Evolutionary conservation across 2,113 vertebrate genomes (phyloP).

Genomic region (Stegostoma tigrinum): DNA sequence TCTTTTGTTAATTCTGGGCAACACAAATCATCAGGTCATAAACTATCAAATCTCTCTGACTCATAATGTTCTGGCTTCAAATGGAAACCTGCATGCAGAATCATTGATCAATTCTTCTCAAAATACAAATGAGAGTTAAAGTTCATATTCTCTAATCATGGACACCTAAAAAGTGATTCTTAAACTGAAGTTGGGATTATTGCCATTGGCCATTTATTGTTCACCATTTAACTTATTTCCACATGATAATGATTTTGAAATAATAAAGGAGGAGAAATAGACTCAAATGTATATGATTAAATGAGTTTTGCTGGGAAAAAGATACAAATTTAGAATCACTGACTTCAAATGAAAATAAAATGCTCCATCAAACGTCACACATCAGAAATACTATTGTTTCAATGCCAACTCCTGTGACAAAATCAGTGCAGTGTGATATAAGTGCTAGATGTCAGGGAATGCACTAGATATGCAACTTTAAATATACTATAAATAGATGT

Average conservation of each 20-base stretch:
- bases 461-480: not conserved
- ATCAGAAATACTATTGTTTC: not conserved
- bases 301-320: not conserved
- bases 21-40: not conserved
- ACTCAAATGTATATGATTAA: not conserved
- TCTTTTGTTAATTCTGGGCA: not conserved
- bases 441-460: not conserved
- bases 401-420: not conserved
- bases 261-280: too few relatives aligned
- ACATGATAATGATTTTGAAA: not conserved
- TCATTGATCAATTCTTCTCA: not conserved
- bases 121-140: not conserved
- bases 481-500: not conserved
- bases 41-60: too few relatives aligned
- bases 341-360: not conserved
- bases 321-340: not conserved
- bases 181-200: not conserved
- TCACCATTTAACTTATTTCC: not conserved
- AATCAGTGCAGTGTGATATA: not conserved
- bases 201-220: not conserved
- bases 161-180: not conserved
- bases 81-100: too few relatives aligned
- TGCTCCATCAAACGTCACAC: not conserved
- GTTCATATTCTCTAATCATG: not conserved
- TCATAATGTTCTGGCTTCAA: not conserved